Conservation (phyloP, 2,888 invertebrate genomes). For the Tenthredo mesomela region DNA sequence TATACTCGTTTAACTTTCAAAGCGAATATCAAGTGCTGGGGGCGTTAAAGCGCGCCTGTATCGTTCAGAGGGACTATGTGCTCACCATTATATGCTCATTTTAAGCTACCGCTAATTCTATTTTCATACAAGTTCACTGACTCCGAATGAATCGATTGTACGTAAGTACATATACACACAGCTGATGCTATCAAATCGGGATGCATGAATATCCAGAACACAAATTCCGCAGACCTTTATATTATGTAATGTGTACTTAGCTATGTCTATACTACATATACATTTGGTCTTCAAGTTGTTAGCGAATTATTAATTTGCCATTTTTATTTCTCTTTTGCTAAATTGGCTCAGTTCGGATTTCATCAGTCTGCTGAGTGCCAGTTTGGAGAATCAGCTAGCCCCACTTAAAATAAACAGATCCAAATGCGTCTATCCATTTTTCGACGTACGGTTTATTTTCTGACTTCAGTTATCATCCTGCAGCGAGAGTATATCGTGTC, state of each 20-base stretch:
- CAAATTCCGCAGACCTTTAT: not conserved
- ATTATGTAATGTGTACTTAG: not conserved
- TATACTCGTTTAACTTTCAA: slow-evolving; percentile 36
- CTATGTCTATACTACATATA: not conserved
- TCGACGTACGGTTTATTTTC: not conserved
- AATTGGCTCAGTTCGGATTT: not conserved
- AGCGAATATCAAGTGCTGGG: slow-evolving; percentile 11
- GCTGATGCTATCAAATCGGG: slow-evolving; percentile 4
- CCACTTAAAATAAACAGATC: not conserved
- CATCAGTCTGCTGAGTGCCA: not conserved
- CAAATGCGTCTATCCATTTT: not conserved
- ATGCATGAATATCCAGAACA: not conserved
- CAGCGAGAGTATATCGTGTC: not conserved
- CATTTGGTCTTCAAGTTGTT: not conserved
- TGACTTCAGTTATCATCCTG: not conserved
- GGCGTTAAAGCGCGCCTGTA: slow-evolving; percentile 1
- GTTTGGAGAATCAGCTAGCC: not conserved
- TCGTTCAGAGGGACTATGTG: not conserved
- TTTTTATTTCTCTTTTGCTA: not conserved
- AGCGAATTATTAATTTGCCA: not conserved
- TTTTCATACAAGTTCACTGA: slow-evolving; percentile 40
- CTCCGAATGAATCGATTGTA: slow-evolving; percentile 20
- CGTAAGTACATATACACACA: not conserved
- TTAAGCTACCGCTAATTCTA: slow-evolving; percentile 25
- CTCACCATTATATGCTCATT: slow-evolving; percentile 8